Conservation (phyloP, 2,113 vertebrate species). For the Leptocoma aspasia region DNA sequence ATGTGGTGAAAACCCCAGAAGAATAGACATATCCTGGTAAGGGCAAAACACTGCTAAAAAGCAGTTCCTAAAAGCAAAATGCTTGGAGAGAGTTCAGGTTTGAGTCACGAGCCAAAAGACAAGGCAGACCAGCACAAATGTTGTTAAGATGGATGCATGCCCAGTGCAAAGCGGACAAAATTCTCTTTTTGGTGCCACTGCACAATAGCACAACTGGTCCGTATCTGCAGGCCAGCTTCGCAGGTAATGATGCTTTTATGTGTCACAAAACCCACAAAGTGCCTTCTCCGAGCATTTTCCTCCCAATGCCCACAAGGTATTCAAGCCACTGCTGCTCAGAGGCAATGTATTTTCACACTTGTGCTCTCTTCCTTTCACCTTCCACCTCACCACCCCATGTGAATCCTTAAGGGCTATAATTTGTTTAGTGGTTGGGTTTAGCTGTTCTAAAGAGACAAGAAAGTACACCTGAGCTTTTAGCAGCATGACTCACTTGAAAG, state of each 20-base stretch:
- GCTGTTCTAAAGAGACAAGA: background rate
- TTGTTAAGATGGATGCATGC: background rate
- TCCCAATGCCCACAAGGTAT: background rate
- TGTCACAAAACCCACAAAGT: background rate
- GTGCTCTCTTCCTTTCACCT: background rate
- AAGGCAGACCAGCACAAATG: background rate
- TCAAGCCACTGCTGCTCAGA: background rate
- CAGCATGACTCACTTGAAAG: background rate
- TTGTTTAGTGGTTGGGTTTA: conserved; percentile 4
- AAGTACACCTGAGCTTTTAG: background rate
- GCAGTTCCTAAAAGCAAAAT: background rate
- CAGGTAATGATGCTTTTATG: background rate
- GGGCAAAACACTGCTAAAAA: background rate
- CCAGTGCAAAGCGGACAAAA: background rate
- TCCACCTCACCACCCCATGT: background rate
- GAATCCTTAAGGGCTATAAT: background rate
- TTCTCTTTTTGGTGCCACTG: background rate
- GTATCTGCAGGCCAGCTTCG: background rate
- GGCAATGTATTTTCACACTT: background rate
- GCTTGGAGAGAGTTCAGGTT: background rate
- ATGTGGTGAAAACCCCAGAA: background rate
- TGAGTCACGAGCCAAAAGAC: background rate
- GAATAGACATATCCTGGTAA: background rate
- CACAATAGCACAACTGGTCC: background rate
- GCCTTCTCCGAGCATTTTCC: background rate